Percentiles rank a stretch among this genome's conserved stretches.
Conservation (phyloP, 2,888 invertebrate species). For the Maniola hyperantus region DNA sequence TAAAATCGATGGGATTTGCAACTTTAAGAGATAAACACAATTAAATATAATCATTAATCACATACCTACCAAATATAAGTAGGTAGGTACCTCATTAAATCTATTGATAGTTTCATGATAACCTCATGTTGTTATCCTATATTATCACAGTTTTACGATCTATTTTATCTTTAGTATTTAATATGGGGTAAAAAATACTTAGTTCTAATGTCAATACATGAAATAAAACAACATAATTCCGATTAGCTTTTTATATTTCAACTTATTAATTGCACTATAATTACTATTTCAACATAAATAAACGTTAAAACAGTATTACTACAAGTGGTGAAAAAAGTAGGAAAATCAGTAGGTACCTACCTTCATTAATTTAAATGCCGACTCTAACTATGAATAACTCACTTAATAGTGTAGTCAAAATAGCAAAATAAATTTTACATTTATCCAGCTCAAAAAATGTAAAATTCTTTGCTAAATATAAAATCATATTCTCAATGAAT, state of each 20-base stretch:
- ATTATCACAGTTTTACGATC: too few species aligned
- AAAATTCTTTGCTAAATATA: conserved; percentile 62
- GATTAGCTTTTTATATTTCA: conserved; percentile 75
- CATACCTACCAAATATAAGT: too few species aligned
- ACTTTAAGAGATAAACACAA: too few species aligned
- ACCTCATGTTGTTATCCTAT: too few species aligned
- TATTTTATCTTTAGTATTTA: too few species aligned
- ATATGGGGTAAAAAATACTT: too few species aligned
- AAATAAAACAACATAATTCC: conserved; percentile 46
- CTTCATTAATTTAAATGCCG: conserved; percentile 17
- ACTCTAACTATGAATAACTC: conserved; percentile 6
- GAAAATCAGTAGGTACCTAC: conserved; percentile 1
- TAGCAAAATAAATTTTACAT: conserved; percentile 69
- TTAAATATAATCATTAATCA: too few species aligned
- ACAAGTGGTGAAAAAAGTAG: conserved; percentile 23
- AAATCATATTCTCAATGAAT: conserved; percentile 27
- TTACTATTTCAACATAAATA: conserved; percentile 77
- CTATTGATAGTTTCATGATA: too few species aligned
- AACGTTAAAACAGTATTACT: conserved; percentile 19
- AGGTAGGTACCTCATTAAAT: too few species aligned
- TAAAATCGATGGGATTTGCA: too few species aligned
- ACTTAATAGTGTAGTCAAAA: conserved; percentile 21
- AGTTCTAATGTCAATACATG: too few species aligned
- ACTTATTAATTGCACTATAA: conserved; percentile 75
- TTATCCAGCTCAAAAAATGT: conserved; percentile 79